Percentiles rank a stretch among this genome's conserved stretches.
Conservation (phyloP, 2,888 invertebrate genomes). For the Candidula unifasciata region DNA sequence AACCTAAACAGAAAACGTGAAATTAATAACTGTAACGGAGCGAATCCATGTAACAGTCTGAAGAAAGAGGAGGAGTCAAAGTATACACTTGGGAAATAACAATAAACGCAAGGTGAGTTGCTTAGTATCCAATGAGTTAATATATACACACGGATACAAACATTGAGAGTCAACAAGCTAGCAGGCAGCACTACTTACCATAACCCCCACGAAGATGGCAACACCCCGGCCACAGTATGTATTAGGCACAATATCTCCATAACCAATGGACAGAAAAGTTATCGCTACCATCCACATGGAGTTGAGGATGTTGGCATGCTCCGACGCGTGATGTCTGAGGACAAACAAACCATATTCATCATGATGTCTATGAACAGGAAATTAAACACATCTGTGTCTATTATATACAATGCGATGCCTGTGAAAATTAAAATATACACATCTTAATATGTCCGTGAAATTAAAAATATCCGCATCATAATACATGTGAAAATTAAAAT, state of each 20-base stretch:
- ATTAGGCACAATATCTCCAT: constrained; percentile 99
- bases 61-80: too few species aligned
- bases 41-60: too few species aligned
- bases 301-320: constrained; percentile 96
- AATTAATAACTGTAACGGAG: too few species aligned
- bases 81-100: too few species aligned
- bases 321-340: constrained; percentile 96
- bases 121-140: too few species aligned
- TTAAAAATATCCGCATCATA: too few species aligned
- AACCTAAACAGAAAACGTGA: too few species aligned
- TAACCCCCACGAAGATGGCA: constrained; percentile 99
- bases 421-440: too few species aligned
- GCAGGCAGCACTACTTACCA: constrained; percentile 84
- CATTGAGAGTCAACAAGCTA: background rate
- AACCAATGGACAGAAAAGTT: constrained; percentile 99
- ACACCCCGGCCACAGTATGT: constrained; percentile 99
- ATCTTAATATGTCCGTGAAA: too few species aligned
- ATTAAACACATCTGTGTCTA: background rate
- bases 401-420: too few species aligned
- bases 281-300: constrained; percentile 98
- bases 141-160: background rate
- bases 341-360: background rate
- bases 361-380: background rate
- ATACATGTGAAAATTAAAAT: too few species aligned
- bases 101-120: too few species aligned